Conservation (phyloP, 2,797 vertebrate genomes). For the Morus bassanus region DNA sequence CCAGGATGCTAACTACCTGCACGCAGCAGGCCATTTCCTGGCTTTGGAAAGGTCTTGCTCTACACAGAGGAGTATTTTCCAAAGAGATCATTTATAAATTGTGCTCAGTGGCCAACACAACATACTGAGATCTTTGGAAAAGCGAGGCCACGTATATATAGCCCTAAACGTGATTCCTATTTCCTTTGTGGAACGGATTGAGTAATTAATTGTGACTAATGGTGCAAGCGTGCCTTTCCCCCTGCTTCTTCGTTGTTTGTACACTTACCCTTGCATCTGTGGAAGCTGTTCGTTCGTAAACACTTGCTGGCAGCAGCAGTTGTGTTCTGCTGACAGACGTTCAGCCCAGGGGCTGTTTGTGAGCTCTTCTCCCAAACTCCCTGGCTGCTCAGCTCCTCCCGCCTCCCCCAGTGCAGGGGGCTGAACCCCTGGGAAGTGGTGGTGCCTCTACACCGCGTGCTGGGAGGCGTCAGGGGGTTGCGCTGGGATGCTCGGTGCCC, state of each 20-base stretch:
- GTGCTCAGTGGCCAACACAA: not conserved
- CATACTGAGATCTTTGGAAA: not conserved
- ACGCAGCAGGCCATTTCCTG: not conserved
- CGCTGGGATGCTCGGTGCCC: not conserved
- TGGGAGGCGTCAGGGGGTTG: not conserved
- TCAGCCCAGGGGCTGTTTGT: not conserved
- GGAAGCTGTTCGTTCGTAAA: not conserved
- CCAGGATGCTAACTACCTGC: not conserved
- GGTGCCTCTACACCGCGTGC: not conserved
- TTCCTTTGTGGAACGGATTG: not conserved
- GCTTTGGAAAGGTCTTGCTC: not conserved
- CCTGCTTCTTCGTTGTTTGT: not conserved
- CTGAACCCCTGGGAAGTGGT: too few relatives aligned
- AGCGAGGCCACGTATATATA: fast-evolving
- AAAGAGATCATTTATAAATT: not conserved
- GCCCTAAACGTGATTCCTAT: not conserved
- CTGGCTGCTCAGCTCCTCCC: not conserved
- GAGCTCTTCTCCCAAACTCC: not conserved
- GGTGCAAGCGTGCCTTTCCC: not conserved
- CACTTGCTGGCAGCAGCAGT: not conserved
- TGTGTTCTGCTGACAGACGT: not conserved
- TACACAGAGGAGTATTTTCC: not conserved
- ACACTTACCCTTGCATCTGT: not conserved
- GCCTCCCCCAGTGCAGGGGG: not conserved
- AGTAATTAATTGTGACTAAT: not conserved